Conservation (phyloP, 2,888 invertebrate species). For the Elmis aenea region DNA sequence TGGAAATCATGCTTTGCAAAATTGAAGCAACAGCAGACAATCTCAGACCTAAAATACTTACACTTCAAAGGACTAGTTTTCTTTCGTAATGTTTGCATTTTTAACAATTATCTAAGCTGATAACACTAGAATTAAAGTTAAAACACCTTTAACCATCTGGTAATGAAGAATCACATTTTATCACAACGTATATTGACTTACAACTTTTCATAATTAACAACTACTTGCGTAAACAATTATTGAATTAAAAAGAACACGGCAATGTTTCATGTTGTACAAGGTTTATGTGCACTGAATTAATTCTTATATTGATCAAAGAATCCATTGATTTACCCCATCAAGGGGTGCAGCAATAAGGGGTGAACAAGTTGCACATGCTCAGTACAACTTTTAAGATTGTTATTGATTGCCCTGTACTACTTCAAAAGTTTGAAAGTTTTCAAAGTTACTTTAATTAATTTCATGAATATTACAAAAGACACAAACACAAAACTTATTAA, state of each 20-base stretch:
- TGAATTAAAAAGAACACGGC: no score
- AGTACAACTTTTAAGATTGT: slow-evolving; percentile 22
- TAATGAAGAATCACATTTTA: slow-evolving; percentile 34
- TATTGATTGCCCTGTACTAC: slow-evolving; percentile 13
- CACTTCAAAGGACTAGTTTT: slow-evolving; percentile 92
- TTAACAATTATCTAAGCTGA: slow-evolving; percentile 14
- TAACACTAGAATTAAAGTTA: slow-evolving; percentile 17
- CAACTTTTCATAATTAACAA: background rate
- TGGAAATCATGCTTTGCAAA: no score
- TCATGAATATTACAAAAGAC: no score
- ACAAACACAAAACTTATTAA: no score
- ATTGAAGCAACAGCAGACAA: no score
- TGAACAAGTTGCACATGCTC: slow-evolving; percentile 33
- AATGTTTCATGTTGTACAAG: slow-evolving; percentile 11
- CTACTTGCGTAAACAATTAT: background rate
- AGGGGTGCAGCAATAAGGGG: slow-evolving; percentile 37
- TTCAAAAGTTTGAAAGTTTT: no score
- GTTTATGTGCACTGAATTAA: slow-evolving; percentile 26
- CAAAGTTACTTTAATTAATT: no score
- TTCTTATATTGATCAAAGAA: slow-evolving; percentile 39
- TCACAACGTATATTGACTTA: slow-evolving; percentile 32
- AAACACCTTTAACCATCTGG: slow-evolving; percentile 31
- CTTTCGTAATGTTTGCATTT: slow-evolving; percentile 88
- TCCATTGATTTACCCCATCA: slow-evolving; percentile 38
- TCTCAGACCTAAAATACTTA: slow-evolving; percentile 54